Percentiles rank a stretch among this genome's conserved stretches.
Evolutionary conservation across 2,797 vertebrate species (phyloP).

Genomic region (Diglossa cyanea): DNA sequence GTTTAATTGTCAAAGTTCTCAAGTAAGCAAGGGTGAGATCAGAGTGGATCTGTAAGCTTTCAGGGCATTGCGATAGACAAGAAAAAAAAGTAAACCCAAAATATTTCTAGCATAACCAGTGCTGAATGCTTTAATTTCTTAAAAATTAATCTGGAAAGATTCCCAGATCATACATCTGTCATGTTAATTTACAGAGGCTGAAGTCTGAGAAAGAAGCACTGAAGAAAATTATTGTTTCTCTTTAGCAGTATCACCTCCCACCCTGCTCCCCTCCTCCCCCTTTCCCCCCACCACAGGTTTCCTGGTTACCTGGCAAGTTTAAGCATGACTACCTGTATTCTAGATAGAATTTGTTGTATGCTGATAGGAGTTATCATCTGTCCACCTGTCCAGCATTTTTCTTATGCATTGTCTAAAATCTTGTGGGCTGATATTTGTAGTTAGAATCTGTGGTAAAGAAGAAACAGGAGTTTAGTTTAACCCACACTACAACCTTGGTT

Average conservation of each 20-base stretch:
- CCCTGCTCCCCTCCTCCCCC: neutral
- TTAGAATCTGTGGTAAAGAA: neutral
- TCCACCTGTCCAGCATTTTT: neutral
- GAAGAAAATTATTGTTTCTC: conserved; percentile 1
- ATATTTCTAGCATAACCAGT: conserved; percentile 5
- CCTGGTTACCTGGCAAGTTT: conserved; percentile 5
- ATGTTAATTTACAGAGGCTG: conserved; percentile 64
- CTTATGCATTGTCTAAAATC: neutral
- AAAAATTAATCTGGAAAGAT: conserved; percentile 66
- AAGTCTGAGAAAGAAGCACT: conserved; percentile 17
- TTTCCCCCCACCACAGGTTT: neutral
- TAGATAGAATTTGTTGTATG: neutral
- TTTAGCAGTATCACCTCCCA: neutral
- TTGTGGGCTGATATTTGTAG: neutral
- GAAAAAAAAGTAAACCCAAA: neutral
- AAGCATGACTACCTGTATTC: neutral
- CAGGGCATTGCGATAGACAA: neutral
- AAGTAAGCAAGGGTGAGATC: neutral
- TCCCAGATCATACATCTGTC: conserved; percentile 71
- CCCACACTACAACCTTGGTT: neutral
- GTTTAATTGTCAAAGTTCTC: neutral
- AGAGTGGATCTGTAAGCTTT: neutral
- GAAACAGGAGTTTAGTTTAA: neutral
- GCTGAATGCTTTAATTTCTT: conserved; percentile 58
- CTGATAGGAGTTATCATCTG: neutral